A percentile compares a stretch with the other conserved stretches of the same genome.
Evolutionary conservation across 2,797 vertebrate genomes (phyloP).

Genomic region (Gephyroberyx darwinii): DNA sequence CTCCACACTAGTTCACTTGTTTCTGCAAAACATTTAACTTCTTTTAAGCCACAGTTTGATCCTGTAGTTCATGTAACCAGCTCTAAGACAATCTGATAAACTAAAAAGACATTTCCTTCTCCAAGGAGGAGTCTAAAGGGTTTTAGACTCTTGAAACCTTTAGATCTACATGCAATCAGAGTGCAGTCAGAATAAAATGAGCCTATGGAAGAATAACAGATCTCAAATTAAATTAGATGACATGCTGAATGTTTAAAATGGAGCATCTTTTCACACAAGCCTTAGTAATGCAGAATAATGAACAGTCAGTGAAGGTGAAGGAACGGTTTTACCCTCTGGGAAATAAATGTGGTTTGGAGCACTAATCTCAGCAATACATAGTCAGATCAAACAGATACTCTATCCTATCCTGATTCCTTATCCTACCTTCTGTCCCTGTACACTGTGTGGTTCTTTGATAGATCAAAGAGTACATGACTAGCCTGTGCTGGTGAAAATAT

Average conservation of each 20-base stretch:
- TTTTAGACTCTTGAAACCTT: neutral
- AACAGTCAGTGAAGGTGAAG: neutral
- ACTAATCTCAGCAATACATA: neutral
- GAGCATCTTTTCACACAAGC: neutral
- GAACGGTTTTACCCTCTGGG: neutral
- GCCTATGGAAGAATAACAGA: neutral
- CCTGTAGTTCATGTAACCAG: neutral
- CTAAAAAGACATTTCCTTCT: slow-evolving; percentile 12
- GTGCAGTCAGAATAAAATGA: neutral
- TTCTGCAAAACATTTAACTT: slow-evolving; percentile 5
- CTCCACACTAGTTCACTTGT: neutral
- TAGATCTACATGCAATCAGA: neutral
- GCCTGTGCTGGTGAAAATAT: slow-evolving; percentile 16
- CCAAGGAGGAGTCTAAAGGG: neutral
- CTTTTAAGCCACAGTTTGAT: neutral
- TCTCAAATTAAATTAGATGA: neutral
- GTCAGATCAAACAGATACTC: neutral
- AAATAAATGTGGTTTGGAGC: slow-evolving; percentile 10
- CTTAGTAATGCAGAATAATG: neutral
- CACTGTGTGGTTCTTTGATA: slow-evolving; percentile 14
- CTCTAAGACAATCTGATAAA: slow-evolving; percentile 14
- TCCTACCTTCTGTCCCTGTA: neutral
- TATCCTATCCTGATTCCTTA: neutral
- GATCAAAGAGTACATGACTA: neutral
- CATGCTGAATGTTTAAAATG: neutral